These are phyloP conservation scores for Melanerpes aurifrons DNA, from an alignment of 2,113 vertebrate species.

Conservation along the genomic window DNA sequence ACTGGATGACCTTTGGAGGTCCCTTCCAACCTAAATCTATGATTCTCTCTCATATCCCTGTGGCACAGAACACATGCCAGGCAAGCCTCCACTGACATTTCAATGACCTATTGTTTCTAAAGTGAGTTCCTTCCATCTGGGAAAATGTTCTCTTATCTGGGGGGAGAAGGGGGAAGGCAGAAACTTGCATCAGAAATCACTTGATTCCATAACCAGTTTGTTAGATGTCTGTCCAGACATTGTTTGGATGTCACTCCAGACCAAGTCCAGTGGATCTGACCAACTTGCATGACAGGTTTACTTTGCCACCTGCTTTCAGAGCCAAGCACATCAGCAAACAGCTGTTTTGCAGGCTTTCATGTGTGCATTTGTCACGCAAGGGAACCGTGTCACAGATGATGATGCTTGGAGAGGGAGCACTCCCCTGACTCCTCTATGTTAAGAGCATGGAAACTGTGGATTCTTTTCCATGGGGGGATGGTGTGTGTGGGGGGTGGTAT, in stretches of 20 bases:
- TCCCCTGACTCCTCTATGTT: neutral
- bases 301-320: slow-evolving; percentile 89
- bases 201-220: slow-evolving; percentile 87
- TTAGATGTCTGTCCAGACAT: slow-evolving; percentile 92
- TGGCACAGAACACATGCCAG: neutral
- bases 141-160: slow-evolving; percentile 36
- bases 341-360: neutral
- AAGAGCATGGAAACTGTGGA: slow-evolving; percentile 8
- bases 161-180: neutral
- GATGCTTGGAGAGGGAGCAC: neutral
- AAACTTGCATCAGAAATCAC: slow-evolving; percentile 91
- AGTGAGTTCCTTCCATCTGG: slow-evolving; percentile 53
- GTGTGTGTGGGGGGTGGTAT: neutral
- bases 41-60: neutral
- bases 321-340: neutral
- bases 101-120: slow-evolving; percentile 55
- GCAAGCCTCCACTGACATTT: slow-evolving; percentile 28
- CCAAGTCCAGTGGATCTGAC: slow-evolving; percentile 88
- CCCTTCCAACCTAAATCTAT: too few species aligned
- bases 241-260: slow-evolving; percentile 93
- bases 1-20: too few species aligned
- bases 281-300: slow-evolving; percentile 89
- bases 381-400: neutral
- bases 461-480: neutral
- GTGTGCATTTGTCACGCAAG: neutral